Evolutionary conservation across 1,140 invertebrate genomes (phyloP), one percentile per base, ranked within the genome.

Genomic region (Eueides isabella): DNA sequence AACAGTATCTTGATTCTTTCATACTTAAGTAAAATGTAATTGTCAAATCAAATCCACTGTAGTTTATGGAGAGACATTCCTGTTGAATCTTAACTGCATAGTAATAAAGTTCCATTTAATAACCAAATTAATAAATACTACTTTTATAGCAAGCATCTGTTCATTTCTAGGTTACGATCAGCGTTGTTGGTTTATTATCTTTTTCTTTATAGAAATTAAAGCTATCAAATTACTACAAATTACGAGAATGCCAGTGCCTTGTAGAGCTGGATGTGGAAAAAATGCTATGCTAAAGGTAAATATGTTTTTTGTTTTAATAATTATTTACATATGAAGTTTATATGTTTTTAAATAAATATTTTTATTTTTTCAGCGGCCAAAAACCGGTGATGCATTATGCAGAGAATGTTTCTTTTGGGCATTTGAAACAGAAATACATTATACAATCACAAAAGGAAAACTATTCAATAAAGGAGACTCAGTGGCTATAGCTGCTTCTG

Each of bases 361-460:
- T 55, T 19, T 12, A 23, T 55, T 55, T 72, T 94, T 95, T 78
- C 74, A 98, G 97, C 95, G 98, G 28, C 97, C 97, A 0, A 98
- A 98, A 95, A 98, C 97, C 61, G 97, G 97, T 1, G 97, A 99
- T 94, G 95, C 97, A 0, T 92, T 99, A 23, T 99, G 98, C 84
- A 99, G 98, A 91, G 96, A 98, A 85, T 99, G 98, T 92, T 99
- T 99, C 88, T 99, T 97, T 88, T 95, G 94, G 86, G 97, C 97
- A 2, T 99, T 99, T 94, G 99, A 99, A 94, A 96, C 96, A 73
- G 99, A 99, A 95, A 96, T 99, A 80, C 99, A 99, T 93, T 95
- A 97, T 85, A 99, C 99, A 0, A 99, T 99, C 73, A 94, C 94
- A 7, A 95, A 96, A 85, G 96, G 95, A n/a, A 95, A 97, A 78